These are phyloP conservation scores for Parapsyche elsis DNA, from an alignment of 1,140 invertebrate species.

Conservation along the genomic window DNA sequence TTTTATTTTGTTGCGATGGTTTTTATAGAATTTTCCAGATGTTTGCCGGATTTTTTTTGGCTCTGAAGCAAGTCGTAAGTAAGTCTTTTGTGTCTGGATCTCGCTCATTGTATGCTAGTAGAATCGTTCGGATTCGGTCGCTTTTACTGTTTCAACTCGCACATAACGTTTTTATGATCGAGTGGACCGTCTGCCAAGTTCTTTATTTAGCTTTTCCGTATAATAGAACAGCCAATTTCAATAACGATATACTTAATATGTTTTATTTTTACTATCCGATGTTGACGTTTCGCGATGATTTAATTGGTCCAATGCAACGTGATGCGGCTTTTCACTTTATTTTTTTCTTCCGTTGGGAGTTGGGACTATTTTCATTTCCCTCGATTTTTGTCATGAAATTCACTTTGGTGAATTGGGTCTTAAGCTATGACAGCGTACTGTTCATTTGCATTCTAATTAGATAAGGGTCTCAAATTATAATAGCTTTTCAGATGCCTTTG, in stretches of 20 bases:
- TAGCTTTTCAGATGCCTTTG: slow-evolving; percentile 16
- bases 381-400: background rate
- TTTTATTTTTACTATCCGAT: background rate
- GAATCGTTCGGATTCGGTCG: background rate
- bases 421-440: background rate
- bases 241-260: background rate
- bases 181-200: slow-evolving; percentile 11
- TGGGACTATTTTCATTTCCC: background rate
- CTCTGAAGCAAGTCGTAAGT: background rate
- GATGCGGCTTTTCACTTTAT: too few relatives aligned
- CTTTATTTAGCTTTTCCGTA: slow-evolving; percentile 4
- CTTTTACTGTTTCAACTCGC: slow-evolving; percentile 26
- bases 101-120: background rate
- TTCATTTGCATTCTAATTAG: slow-evolving; percentile 30
- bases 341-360: too few relatives aligned
- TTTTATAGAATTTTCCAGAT: slow-evolving; percentile 26
- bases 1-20: slow-evolving; percentile 6
- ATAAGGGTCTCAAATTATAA: slow-evolving; percentile 23
- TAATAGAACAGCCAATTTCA: background rate
- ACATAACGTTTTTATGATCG: slow-evolving; percentile 28
- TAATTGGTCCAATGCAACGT: too few relatives aligned
- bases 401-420: background rate
- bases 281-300: background rate
- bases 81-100: slow-evolving; percentile 13
- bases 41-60: slow-evolving; percentile 22